Base-by-base conservation (phyloP, 2,797 vertebrate genomes). In the Amblyopsis hoosieri region DNA sequence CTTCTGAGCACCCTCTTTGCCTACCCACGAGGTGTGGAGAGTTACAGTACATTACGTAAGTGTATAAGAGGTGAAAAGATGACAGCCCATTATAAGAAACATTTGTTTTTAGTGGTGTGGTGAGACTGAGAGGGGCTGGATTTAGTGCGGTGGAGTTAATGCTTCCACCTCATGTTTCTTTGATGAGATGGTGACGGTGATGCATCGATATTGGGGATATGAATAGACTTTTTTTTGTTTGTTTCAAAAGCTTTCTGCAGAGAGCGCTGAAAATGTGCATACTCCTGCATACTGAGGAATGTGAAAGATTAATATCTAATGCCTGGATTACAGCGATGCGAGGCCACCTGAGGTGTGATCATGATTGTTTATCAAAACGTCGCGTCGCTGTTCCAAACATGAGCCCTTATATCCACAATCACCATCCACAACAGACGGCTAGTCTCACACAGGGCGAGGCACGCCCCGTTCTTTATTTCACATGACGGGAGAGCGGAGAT, bases 131-230 rank as follows among this genome's bases (percentile, higher is more conserved):
- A 65, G 50, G 70, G 47, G 76, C 74, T 82, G 74, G 80, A 87
- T 90, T 88, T 85, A 89, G 80, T 85, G 75, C 72, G 29, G 66
- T 17, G 9, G 71, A 81, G 78, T 85, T 88, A 90, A 90, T 82
- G 83, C 84, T 81, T 83, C 66, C 75, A 72, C 74, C 80, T 84
- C 81, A 87, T 91, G 81, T 86, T 89, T 90, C 84, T 87, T 88
- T 89, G 82, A 90, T 90, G 88, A 88, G 81, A 81, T 88, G 77
- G 85, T 85, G 84, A 87, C 84, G 66, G 66, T 86, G 82, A 85
- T 86, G 80, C 61, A 86, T 85, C 29, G 79, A 81, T 75, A 73
- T 62, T 55, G 64, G 31, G 67, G 83, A 89, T 89, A 88, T 85
- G 84, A 90, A 90, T 83, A 88, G 84, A 81, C 77, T 76, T 79